Base-by-base conservation (phyloP, 1,140 invertebrate genomes). In the Ectropis grisescens region DNA sequence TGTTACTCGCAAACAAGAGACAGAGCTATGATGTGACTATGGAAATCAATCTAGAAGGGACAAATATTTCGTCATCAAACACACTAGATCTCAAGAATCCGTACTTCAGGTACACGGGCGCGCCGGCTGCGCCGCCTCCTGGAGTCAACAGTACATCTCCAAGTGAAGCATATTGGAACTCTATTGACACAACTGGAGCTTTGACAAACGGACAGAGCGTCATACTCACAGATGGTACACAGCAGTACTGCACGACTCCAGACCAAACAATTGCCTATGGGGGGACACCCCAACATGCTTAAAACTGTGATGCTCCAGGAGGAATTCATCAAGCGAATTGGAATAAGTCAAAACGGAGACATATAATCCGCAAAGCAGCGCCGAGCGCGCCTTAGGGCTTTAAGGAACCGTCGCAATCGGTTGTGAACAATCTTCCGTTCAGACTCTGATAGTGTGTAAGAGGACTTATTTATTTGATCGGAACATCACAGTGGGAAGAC, bases 1-100 rank as follows among this genome's bases (percentile, higher is more conserved):
- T 94, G 31, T 85, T 99, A 44, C 85, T 93, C 51, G 96, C 97
- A 9, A 99, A 99, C 82, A 94, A 96, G 82, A 89, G 96, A 87
- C 97, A 99, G 87, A 98, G 96, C 56, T 99, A 99, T 69, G 97
- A 99, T 85, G 96, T 99, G n/a, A 96, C 96, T 10, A 98, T 99
- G 74, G 94, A 97, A 54, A 72, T 99, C 38, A 89, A 88, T 41
- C 86, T 98, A 19, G 95, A 98, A 78, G 96, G 95, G 16, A 94
- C 93, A 9, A 89, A 88, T 31, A 88, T 90, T 47, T 88, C 88
- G 23, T 93, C 93, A 28, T 89, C 87, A 36, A 99, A 99, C 72
- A 95, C 93, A 12, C 85, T 99, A 59, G 98, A 99, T 83, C 85
- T 99, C 47, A 99, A 99, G 84, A 99, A 99, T 85, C 98, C 98